phyloP scores from a whole-genome alignment of 2,888 invertebrate species.

The Brassicogethes aeneus region DNA sequence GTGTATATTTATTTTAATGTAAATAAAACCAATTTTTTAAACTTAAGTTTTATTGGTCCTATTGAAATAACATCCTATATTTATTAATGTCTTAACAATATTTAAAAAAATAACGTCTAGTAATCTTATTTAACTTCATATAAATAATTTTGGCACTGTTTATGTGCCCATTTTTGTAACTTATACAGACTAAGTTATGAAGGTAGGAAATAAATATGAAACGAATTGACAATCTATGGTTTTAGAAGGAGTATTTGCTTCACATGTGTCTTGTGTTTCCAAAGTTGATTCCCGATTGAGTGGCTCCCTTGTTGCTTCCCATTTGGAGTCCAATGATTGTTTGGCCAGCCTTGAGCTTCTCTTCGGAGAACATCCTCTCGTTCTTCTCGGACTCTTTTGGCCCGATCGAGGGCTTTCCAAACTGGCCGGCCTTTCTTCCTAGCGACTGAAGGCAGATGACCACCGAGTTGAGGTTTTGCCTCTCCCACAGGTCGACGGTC shows the following conservation, averaged over 20 bases:
- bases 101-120: background rate
- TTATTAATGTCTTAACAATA: background rate
- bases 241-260: conserved; percentile 27
- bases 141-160: background rate
- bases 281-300: conserved; percentile 91
- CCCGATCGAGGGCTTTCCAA: conserved; percentile 82
- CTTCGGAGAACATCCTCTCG: conserved; percentile 86
- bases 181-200: too few relatives aligned
- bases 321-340: conserved; percentile 91
- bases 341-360: conserved; percentile 88
- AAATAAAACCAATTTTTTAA: too few relatives aligned
- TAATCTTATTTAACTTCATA: background rate
- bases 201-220: conserved; percentile 1
- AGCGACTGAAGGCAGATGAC: conserved; percentile 91
- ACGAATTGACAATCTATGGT: conserved; percentile 4
- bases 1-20: too few relatives aligned
- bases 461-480: conserved; percentile 92
- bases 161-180: too few relatives aligned
- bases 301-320: conserved; percentile 97
- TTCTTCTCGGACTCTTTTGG: conserved; percentile 96
- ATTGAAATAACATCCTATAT: background rate
- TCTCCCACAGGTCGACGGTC: conserved; percentile 95
- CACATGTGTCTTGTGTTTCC: conserved; percentile 97
- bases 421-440: conserved; percentile 83
- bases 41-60: background rate